Base-by-base conservation (phyloP, 2,888 invertebrate species). In the Andrena haemorrhoa region DNA sequence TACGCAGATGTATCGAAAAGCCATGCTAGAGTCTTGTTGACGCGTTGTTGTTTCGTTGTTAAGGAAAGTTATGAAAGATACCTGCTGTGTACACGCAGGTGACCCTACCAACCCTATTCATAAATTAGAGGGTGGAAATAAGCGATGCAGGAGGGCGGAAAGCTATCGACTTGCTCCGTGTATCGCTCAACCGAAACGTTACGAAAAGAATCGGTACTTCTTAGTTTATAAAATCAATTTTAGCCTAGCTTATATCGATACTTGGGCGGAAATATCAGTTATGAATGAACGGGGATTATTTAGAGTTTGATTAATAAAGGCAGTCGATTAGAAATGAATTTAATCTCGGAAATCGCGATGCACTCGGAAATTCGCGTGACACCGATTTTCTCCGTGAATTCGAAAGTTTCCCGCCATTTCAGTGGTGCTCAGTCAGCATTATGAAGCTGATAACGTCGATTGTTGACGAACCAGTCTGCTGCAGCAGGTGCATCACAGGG, bases 401-500 rank as follows among this genome's bases (percentile, higher is more conserved):
- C 87, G 63, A 83, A 89, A 73, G 10, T 77, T 87, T 89, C 88
- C 86, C 90, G 90, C 90, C 74, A 68, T 69, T 60, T 23, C 80
- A 86, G 88, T 80, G 86, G 75, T 84, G 71, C 86, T 88, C 88
- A 89, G 56, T 60, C 58, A 35, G 49, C 74, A 68, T 73, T 41
- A 82, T 68, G 81, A 78, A 70, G 70, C 68, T 68, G 80, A 77
- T 84, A 82, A 79, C 73, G 86, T 89, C 88, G 83, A 88, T 86
- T 89, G 89, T 90, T 89, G 90, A 87, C 76, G 86, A 77, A 77
- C 77, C 81, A 88, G 85, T 85, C 79, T 79, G 82, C 85, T 82
- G 87, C 86, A 88, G 87, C 86, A 85, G 79, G 84, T 88, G 86
- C 86, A 86, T 80, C 79, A 66, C 56, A 66, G 68, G 76, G 56